Evolutionary conservation across 1,140 invertebrate species (phyloP).

Genomic region (Drosophila ficusphila): DNA sequence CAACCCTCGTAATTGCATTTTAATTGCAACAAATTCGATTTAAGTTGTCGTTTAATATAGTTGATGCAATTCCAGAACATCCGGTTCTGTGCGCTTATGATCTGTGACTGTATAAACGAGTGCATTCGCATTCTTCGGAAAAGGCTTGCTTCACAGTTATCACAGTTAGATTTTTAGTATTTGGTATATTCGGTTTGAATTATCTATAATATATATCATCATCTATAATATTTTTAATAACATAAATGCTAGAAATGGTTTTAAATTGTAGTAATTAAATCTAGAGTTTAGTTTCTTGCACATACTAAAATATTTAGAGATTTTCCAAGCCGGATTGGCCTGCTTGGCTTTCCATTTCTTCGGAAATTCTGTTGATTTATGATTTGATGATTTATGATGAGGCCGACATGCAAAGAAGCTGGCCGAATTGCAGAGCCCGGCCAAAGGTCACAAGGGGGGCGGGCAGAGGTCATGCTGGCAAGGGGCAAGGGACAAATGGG

Average conservation of each 20-base stretch:
- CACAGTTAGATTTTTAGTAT: too few relatives aligned
- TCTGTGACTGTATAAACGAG: neutral
- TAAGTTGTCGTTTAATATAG: slow-evolving; percentile 51
- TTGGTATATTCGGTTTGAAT: too few relatives aligned
- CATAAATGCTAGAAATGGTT: too few relatives aligned
- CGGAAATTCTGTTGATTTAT: neutral
- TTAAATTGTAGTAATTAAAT: too few relatives aligned
- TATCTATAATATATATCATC: too few relatives aligned
- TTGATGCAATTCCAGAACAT: slow-evolving; percentile 44
- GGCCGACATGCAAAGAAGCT: neutral
- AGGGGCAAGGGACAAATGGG: neutral
- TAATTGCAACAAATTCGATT: slow-evolving; percentile 71
- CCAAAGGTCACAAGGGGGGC: neutral
- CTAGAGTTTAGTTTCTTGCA: too few relatives aligned
- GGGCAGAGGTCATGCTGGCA: neutral
- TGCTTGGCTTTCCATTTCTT: neutral
- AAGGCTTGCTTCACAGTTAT: too few relatives aligned
- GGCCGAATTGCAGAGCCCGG: neutral
- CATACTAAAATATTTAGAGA: too few relatives aligned
- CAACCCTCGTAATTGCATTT: slow-evolving; percentile 53
- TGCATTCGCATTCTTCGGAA: neutral
- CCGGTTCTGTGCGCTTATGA: neutral
- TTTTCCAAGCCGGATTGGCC: neutral
- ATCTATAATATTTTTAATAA: too few relatives aligned
- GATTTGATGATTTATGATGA: slow-evolving; percentile 9